Percentiles rank a stretch among this genome's conserved stretches.
Evolutionary conservation across 1,140 invertebrate species (phyloP).

Genomic region (Zophobas atratus): DNA sequence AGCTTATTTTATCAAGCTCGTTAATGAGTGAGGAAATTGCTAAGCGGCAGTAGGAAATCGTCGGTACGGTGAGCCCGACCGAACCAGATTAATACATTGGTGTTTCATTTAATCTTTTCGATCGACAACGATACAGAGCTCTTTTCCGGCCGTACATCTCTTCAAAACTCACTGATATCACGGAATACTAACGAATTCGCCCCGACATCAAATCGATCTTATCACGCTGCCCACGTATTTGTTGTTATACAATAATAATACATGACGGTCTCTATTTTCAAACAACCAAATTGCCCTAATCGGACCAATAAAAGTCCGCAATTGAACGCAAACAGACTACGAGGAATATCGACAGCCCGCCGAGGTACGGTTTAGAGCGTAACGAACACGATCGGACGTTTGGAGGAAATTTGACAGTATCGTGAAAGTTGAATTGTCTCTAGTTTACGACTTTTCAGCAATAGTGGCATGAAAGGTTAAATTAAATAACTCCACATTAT

Average conservation of each 20-base stretch:
- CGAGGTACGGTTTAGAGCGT: too few relatives aligned
- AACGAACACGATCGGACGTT: too few relatives aligned
- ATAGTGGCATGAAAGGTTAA: too few relatives aligned
- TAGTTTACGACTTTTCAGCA: too few relatives aligned
- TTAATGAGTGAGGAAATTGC: slow-evolving; percentile 36
- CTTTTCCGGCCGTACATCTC: slow-evolving; percentile 32
- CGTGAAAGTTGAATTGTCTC: too few relatives aligned
- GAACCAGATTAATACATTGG: slow-evolving; percentile 21
- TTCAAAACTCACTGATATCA: slow-evolving; percentile 35
- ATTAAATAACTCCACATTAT: too few relatives aligned
- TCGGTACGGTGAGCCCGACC: slow-evolving; percentile 5
- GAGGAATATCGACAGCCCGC: slow-evolving; percentile 12
- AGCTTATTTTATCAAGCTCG: slow-evolving; percentile 23
- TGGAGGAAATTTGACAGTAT: too few relatives aligned
- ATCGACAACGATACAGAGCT: slow-evolving; percentile 29
- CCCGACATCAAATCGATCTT: slow-evolving; percentile 31
- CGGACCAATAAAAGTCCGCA: slow-evolving; percentile 30
- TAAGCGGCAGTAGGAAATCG: slow-evolving; percentile 19
- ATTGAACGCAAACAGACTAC: not conserved
- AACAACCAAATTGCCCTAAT: slow-evolving; percentile 40
- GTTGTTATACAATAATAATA: slow-evolving; percentile 38
- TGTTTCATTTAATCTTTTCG: slow-evolving; percentile 34
- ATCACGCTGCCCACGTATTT: slow-evolving; percentile 35
- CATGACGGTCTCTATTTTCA: slow-evolving; percentile 39
- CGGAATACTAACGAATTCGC: slow-evolving; percentile 40